phyloP scores from a whole-genome alignment of 2,113 vertebrate species.

The Apteryx owenii region DNA sequence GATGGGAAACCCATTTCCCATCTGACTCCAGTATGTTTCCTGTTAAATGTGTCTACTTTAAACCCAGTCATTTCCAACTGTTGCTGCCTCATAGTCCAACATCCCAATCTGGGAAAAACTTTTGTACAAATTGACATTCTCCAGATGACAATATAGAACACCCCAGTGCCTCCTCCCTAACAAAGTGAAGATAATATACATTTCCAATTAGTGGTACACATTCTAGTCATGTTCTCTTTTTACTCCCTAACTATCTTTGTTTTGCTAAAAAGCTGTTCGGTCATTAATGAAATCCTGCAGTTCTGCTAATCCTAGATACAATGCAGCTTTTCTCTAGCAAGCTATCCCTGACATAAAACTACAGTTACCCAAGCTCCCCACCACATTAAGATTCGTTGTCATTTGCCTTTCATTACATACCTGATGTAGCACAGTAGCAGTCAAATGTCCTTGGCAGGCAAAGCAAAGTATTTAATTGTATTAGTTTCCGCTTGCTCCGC shows the following conservation, averaged over 20 bases:
- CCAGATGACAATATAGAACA: slow-evolving; percentile 47
- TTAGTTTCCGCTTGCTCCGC: slow-evolving; percentile 54
- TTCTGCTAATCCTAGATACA: slow-evolving; percentile 82
- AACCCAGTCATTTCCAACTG: not conserved
- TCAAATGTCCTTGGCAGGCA: slow-evolving; percentile 69
- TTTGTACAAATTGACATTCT: not conserved
- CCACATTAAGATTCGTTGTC: slow-evolving; percentile 70
- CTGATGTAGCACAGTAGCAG: slow-evolving; percentile 79
- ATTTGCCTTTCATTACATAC: slow-evolving; percentile 80
- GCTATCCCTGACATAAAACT: slow-evolving; percentile 76
- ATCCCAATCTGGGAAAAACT: slow-evolving; percentile 22
- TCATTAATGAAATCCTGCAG: slow-evolving; percentile 83
- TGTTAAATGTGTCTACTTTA: not conserved
- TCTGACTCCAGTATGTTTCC: not conserved
- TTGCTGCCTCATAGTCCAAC: not conserved
- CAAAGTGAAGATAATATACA: slow-evolving; percentile 78
- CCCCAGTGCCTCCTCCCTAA: not conserved
- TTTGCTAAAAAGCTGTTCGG: slow-evolving; percentile 78
- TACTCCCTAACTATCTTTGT: slow-evolving; percentile 82
- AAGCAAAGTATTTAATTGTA: slow-evolving; percentile 66
- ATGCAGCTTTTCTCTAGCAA: slow-evolving; percentile 79
- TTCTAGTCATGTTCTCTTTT: slow-evolving; percentile 82
- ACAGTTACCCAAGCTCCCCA: slow-evolving; percentile 76
- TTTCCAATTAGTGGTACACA: slow-evolving; percentile 81
- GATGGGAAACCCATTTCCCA: not conserved